phyloP scores from a whole-genome alignment of 1,140 invertebrate species.

The Agrilus planipennis region DNA sequence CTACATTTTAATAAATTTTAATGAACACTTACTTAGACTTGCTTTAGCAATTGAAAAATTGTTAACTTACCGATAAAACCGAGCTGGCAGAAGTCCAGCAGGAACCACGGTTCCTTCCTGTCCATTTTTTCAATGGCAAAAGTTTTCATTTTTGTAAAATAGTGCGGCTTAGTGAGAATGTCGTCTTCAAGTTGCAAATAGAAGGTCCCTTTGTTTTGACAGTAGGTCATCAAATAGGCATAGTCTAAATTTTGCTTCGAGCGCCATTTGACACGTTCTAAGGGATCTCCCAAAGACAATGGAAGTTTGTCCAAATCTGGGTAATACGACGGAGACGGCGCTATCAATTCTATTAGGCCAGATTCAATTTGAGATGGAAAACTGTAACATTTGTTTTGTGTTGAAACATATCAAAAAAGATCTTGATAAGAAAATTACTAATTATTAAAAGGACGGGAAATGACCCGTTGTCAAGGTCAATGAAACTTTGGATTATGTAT shows the following conservation, averaged over 20 bases:
- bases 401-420: no score
- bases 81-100: constrained; percentile 88
- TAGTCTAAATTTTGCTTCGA: constrained; percentile 96
- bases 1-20: no score
- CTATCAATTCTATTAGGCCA: constrained; percentile 82
- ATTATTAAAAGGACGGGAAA: no score
- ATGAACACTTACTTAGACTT: no score
- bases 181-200: constrained; percentile 93
- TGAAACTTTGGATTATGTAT: no score
- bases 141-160: constrained; percentile 77
- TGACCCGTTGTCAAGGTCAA: no score
- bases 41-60: no score
- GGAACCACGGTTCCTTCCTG: constrained; percentile 70
- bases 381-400: constrained; percentile 46
- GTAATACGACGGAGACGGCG: constrained; percentile 77
- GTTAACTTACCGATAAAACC: constrained; percentile 75
- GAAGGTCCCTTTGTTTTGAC: constrained; percentile 66
- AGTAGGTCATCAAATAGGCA: constrained; percentile 93
- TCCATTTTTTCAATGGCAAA: constrained; percentile 72
- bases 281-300: constrained; percentile 75
- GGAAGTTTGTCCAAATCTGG: constrained; percentile 70
- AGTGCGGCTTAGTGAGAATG: constrained; percentile 78
- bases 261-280: constrained; percentile 83
- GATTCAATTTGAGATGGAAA: constrained; percentile 63
- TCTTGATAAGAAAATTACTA: no score